A percentile compares a stretch with the other conserved stretches of the same genome.
Evolutionary conservation across 2,797 vertebrate genomes (phyloP).

Genomic region (Cuniculus paca): DNA sequence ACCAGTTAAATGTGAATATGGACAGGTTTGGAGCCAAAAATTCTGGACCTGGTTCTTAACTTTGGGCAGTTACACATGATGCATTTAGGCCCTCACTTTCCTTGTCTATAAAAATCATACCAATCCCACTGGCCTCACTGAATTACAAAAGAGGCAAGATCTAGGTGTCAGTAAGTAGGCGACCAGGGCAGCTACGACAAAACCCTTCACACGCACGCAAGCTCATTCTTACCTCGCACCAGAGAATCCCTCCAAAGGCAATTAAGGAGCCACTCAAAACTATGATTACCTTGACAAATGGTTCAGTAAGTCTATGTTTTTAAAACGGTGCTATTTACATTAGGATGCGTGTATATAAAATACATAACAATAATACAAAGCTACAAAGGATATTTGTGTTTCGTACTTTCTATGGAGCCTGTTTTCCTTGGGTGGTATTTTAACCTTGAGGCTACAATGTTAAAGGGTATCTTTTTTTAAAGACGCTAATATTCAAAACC

Average conservation of each 20-base stretch:
- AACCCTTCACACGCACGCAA: accelerated
- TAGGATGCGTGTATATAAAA: not conserved
- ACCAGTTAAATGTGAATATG: accelerated
- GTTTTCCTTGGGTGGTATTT: not conserved
- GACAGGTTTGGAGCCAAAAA: not conserved
- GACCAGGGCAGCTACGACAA: accelerated
- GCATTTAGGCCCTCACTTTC: not conserved
- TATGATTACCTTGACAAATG: not conserved
- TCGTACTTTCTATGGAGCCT: not conserved
- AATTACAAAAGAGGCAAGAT: too few relatives aligned
- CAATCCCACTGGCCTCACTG: accelerated
- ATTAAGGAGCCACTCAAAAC: not conserved
- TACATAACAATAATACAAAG: accelerated
- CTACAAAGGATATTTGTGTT: not conserved
- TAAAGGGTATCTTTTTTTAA: not conserved
- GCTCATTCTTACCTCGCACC: not conserved
- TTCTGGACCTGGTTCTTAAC: not conserved
- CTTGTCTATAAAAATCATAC: not conserved
- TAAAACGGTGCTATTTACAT: not conserved
- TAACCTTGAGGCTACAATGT: not conserved
- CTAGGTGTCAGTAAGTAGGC: accelerated
- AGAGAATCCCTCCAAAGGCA: not conserved
- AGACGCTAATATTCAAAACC: not conserved
- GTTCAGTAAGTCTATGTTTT: not conserved
- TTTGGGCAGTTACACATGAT: not conserved